Evolutionary conservation across 2,113 vertebrate genomes (phyloP), one percentile per base, ranked within the genome.

Genomic region (Vimba vimba): DNA sequence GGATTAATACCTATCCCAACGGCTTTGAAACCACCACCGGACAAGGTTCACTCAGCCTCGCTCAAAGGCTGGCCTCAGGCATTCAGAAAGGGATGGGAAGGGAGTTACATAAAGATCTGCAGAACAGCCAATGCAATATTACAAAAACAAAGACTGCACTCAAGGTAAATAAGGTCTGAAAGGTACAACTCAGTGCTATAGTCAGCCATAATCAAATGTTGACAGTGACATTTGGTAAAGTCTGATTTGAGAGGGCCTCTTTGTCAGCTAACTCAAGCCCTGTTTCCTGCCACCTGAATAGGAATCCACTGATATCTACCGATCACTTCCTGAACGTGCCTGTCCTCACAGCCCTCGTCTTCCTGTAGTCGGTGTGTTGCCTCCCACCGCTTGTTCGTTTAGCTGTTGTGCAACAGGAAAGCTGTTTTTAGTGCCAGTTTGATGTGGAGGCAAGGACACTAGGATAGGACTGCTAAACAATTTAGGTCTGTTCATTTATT

Each of bases 271-370:
- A 52, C 62, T 8, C 62, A 55, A n/a, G 12, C 52, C 50, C 55
- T 2, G 11, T 57, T 82, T 66, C 71, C 79, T 45, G 43, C 68
- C 55, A 85, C 45, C 55, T 33, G 69, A 82, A 82, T 36, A 78
- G 84, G 9, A 39, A 59, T 43, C 64, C 12, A 50, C 57, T 82
- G 75, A 86, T 80, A 66, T 77, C 57, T 27, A 45, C 77, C n/a
- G 55, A 27, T 80, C 55, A 30, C 39, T 85, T 81, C 7, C 39
- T 87, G 36, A 47, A 64, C 19, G 7, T 39, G 45, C 50, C 30
- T 25, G 36, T 45, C 21, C 15, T 39, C 19, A 84, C 36, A 77
- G 5, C 13, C 69, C 23, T 8, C 4, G 30, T 2, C 17, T 68
- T 64, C 6, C 62, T 82, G 62, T 52, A 19, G 79, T 68, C 4